Base-by-base conservation (phyloP, 2,113 vertebrate species). In the Ammodytes dubius region DNA sequence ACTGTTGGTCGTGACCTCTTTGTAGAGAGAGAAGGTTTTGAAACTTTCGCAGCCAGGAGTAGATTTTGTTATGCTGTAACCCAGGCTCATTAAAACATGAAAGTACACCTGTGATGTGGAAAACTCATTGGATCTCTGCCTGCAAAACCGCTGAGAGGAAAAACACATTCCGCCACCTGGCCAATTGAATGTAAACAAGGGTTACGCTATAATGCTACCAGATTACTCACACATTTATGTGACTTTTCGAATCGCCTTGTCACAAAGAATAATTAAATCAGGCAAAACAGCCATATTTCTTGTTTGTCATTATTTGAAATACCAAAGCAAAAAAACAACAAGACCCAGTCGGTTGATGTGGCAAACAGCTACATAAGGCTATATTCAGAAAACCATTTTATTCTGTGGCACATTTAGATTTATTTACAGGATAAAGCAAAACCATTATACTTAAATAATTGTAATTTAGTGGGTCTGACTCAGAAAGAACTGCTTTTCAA, bases 11-110 rank as follows among this genome's bases (percentile, higher is more conserved):
- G 13, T 83, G 76, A 90, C 76, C 74, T 74, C 77, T 84, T 56
- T 83, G 70, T 52, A 66, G 83, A 67, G 47, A 57, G 39, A 63
- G 47, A 27, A 61, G 60, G 6, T 74, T 85, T 27, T 70, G 54
- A 27, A 74, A 81, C 47, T 68, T 78, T 68, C 74, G 79, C 27
- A 60, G 42, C 49, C 67, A 70, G 19, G 46, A 68, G 70, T 68
- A 79, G 15, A 75, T 89, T 67, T 70, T 83, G 54, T 76, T 75
- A 52, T 79, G 56, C 37, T 49, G 64, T 77, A 70, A 88, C 70
- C 79, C 5, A 7, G 6, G 54, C 74, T 86, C 75, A 84, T 88
- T 86, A 88, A 80, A 84, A 85, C 82, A 85, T 74, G 42, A 77
- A 70, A 70, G 81, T 39, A 50, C 77, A 58, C 52, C 70, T 82